Evolutionary conservation across 2,888 invertebrate genomes (phyloP).

Genomic region (Catocala nupta): DNA sequence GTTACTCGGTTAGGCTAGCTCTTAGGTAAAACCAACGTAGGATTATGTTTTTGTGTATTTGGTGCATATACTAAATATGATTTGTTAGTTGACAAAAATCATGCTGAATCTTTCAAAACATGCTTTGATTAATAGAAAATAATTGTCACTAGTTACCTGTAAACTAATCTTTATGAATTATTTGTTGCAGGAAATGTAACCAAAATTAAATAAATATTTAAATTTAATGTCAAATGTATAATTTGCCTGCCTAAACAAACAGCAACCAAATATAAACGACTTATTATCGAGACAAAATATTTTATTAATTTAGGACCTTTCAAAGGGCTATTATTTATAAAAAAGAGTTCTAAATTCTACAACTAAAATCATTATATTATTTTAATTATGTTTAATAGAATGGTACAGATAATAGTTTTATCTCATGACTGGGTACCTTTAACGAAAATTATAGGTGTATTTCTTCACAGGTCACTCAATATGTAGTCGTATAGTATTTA

Average conservation of each 20-base stretch:
- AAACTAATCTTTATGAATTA: slow-evolving; percentile 8
- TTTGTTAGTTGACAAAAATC: neutral
- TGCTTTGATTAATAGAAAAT: neutral
- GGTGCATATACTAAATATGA: slow-evolving; percentile 11
- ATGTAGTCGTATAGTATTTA: slow-evolving; percentile 51
- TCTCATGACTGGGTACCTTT: slow-evolving; percentile 8
- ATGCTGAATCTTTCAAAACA: neutral
- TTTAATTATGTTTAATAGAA: neutral
- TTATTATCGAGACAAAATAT: slow-evolving; percentile 19
- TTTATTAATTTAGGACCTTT: slow-evolving; percentile 6
- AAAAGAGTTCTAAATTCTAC: slow-evolving; percentile 2
- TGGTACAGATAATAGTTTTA: slow-evolving; percentile 4
- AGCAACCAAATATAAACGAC: slow-evolving; percentile 5
- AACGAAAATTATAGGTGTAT: slow-evolving; percentile 16
- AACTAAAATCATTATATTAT: neutral
- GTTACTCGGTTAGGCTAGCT: slow-evolving; percentile 22
- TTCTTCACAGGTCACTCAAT: slow-evolving; percentile 31
- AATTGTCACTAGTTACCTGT: slow-evolving; percentile 13
- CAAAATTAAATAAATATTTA: slow-evolving; percentile 32
- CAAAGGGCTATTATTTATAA: slow-evolving; percentile 13
- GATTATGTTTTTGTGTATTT: slow-evolving; percentile 18
- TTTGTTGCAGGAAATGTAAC: slow-evolving; percentile 37
- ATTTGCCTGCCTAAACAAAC: slow-evolving; percentile 37
- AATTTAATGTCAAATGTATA: slow-evolving; percentile 36
- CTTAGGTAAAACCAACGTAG: slow-evolving; percentile 23